Base-by-base conservation (phyloP, 2,113 vertebrate species). In the Sceloporus tristichus region DNA sequence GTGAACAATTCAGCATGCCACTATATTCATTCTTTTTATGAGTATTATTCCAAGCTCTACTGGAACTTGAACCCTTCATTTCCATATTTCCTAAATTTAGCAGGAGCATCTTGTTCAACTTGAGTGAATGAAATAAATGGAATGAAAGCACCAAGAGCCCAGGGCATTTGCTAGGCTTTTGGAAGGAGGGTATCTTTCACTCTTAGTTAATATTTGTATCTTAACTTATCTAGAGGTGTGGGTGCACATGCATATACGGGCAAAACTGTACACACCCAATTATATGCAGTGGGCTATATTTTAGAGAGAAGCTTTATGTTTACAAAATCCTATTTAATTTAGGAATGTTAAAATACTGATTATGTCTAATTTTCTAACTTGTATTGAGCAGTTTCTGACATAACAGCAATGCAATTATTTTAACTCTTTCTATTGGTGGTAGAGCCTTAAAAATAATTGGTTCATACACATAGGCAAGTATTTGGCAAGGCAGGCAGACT, bases 271-370 rank as follows among this genome's bases (percentile, higher is more conserved):
- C 25, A 29, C 73, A 74, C 18, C 9, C 27, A 93, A 87, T 86
- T 90, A 27, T 73, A 59, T 87, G 70, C 27, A 80, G 40, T 73
- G 4, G 79, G 9, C 34, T 27, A 7, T 2, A 85, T 5, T 87
- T 91, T 91, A 71, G 54, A 9, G 87, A 83, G 23, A 70, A 91
- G 76, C 80, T 75, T 59, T 9, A 84, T 25, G 34, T 82, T 27
- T 82, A 34, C n/a, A 73, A 83, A 85, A 89, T 90, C 48, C 48
- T 76, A 86, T 76, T 83, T 76, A 87, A 83, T 7, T 53, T 16
- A 73, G 13, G 88, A 85, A 86, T 90, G 86, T 90, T 79, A 85
- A 92, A 92, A 85, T 85, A 88, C 29, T 92, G 88, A 9, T 86
- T 92, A 34, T 84, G 38, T 79, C 34, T 87, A 0, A 27, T 14